A percentile compares a stretch with the other conserved stretches of the same genome.
These are phyloP conservation scores for Dicentrarchus labrax DNA, from an alignment of 2,113 vertebrate genomes.

Conservation along the genomic window DNA sequence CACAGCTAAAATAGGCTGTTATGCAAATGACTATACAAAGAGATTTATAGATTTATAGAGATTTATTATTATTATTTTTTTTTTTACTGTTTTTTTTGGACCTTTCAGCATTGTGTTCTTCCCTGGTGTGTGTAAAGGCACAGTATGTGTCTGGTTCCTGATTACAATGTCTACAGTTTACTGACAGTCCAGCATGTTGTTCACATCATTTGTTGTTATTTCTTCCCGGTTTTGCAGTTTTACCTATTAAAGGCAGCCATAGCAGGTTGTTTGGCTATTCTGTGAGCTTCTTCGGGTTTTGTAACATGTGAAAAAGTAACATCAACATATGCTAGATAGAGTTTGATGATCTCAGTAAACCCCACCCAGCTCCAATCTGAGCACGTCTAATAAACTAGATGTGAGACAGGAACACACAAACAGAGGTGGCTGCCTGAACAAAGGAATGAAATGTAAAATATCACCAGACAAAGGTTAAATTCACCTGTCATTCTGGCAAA, in stretches of 20 bases:
- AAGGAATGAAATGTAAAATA: constrained; percentile 2
- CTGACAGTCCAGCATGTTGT: background rate
- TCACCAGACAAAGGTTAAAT: constrained; percentile 33
- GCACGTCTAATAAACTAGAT: background rate
- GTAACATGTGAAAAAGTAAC: background rate
- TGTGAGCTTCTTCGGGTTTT: background rate
- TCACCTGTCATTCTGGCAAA: constrained; percentile 34
- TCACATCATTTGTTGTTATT: background rate
- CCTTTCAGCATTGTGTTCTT: background rate
- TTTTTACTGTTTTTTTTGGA: background rate
- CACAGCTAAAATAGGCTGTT: constrained; percentile 4
- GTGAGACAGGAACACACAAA: background rate
- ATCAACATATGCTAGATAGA: background rate
- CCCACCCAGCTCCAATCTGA: background rate
- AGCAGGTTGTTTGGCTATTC: background rate
- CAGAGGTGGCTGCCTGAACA: background rate
- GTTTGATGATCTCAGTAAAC: background rate
- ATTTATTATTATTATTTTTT: too few relatives aligned
- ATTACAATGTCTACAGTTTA: background rate
- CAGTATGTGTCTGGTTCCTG: background rate
- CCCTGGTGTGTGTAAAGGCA: background rate
- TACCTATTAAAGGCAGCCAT: background rate
- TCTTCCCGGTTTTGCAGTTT: background rate
- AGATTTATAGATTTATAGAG: background rate
- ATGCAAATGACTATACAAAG: background rate